Conservation (phyloP, 2,797 vertebrate species). For the Parauchenoglanis punctatus region DNA sequence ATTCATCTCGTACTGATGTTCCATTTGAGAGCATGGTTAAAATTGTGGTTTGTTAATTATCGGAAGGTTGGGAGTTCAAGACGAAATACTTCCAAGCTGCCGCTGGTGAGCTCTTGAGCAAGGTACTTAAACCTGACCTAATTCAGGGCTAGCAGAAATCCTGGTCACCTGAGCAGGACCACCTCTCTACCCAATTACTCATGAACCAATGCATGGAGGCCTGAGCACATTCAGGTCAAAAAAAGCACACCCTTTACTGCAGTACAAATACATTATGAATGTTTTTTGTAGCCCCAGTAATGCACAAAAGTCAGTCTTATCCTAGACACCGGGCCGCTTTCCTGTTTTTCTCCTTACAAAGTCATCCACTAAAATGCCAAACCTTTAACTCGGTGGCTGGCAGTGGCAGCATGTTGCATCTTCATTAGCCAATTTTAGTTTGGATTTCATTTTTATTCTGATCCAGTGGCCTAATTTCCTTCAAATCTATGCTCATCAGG, state of each 20-base stretch:
- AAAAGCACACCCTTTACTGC: background rate
- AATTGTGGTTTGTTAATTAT: background rate
- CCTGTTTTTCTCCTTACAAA: background rate
- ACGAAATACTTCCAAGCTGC: background rate
- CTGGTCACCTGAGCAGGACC: background rate
- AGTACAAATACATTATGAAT: background rate
- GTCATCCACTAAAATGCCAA: background rate
- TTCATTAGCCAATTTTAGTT: background rate
- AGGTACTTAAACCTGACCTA: background rate
- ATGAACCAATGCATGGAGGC: background rate
- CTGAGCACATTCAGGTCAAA: background rate
- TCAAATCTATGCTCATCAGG: background rate
- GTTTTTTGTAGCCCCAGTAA: background rate
- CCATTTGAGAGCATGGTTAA: background rate
- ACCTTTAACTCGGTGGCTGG: background rate
- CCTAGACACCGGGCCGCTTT: background rate
- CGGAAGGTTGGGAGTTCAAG: background rate
- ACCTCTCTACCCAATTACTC: background rate
- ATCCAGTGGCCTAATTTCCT: background rate
- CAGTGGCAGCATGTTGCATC: no score
- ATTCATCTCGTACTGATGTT: background rate
- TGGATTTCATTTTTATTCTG: background rate
- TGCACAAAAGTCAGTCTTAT: background rate
- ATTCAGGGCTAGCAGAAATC: background rate
- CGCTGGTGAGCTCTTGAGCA: background rate